Conservation (phyloP, 2,888 invertebrate species). For the Lymantria monacha region DNA sequence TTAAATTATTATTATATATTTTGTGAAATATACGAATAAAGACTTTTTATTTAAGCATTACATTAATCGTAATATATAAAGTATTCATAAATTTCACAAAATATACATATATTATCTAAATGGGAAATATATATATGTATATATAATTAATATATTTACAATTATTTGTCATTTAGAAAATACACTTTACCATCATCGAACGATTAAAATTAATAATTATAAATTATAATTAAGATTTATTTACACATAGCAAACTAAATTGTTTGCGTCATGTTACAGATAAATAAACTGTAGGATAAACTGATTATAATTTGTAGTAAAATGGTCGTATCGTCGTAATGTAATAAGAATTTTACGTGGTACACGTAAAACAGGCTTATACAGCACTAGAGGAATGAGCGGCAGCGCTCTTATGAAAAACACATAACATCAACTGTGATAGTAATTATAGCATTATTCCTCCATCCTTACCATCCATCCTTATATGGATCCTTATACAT, state of each 20-base stretch:
- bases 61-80: background rate
- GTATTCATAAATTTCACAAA: constrained; percentile 22
- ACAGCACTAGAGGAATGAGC: no score
- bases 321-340: background rate
- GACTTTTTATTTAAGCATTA: background rate
- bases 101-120: constrained; percentile 36
- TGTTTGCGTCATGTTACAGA: constrained; percentile 1
- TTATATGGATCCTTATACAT: no score
- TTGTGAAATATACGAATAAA: constrained; percentile 15
- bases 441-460: no score
- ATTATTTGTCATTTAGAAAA: constrained; percentile 75
- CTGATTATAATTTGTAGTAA: background rate
- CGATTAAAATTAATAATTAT: constrained; percentile 29
- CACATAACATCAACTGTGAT: no score
- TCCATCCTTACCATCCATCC: no score
- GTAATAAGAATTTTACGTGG: no score
- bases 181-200: constrained; percentile 63
- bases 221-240: constrained; percentile 16
- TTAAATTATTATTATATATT: constrained; percentile 13
- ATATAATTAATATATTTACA: constrained; percentile 56
- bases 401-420: no score
- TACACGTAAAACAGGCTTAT: no score
- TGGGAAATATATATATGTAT: no score
- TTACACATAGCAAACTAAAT: constrained; percentile 18
- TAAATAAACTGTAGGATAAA: background rate